Base-by-base conservation (phyloP, 2,113 vertebrate genomes). In the Peromyscus maniculatus region DNA sequence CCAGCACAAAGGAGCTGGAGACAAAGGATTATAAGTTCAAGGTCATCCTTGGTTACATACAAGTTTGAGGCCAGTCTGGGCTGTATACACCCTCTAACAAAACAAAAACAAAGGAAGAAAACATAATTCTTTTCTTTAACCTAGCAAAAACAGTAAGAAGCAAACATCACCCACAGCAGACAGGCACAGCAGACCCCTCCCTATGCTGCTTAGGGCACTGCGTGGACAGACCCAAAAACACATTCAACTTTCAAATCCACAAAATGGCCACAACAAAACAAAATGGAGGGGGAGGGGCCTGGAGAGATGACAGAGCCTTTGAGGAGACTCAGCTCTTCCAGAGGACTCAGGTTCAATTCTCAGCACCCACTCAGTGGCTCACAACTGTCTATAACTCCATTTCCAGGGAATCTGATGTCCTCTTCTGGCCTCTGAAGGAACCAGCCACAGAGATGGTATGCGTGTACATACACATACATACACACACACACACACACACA, bases 391-490 rank as follows among this genome's bases (percentile, higher is more conserved):
- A 10, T 74, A 74, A 74, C 19, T 39, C 4, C 21, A 43, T 22
- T 75, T 75, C 72, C 10, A 75, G 72, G 39, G 22, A 75, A 11
- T 24, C 39, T 43, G 39, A 43, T 75, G 39, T 39, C 39, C 72
- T 49, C 46, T 49, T 49, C 7, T 49, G 46, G 46, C 46, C 46
- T 75, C 72, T 75, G 72, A 75, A 43, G 39, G 39, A 74, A 75
- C 22, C 72, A 12, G 10, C 10, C 39, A 24, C 72, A 75, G 43
- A 75, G 22, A 39, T 75, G 22, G 21, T 31, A 3, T 3, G 13
- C 4, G 13, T 9, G 24, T 12, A 31, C 46, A 4, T 6, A 6
- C 46, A 4, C 4, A 4, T 6, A 4, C 4, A n/a, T n/a, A n/a
- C n/a, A n/a, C n/a, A n/a, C 39, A 43, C 39, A 49, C 46, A 7